Evolutionary conservation across 1,140 invertebrate genomes (phyloP).

Genomic region (Drosophila subpulchrella): DNA sequence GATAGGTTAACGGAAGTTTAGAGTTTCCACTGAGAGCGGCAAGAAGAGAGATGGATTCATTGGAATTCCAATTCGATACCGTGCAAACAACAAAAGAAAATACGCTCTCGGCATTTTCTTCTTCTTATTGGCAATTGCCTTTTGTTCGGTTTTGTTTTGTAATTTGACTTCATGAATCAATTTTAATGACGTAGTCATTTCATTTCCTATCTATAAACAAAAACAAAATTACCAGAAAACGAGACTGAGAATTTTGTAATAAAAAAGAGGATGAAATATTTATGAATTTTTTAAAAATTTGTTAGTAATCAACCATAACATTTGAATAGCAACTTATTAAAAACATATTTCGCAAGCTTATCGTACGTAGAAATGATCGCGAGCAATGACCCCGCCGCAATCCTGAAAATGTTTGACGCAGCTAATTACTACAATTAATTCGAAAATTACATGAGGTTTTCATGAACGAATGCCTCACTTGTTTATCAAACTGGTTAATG

Average conservation of each 20-base stretch:
- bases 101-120: conserved; percentile 19
- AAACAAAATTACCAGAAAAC: not conserved
- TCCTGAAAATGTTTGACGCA: not conserved
- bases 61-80: conserved; percentile 75
- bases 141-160: conserved; percentile 47
- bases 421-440: not conserved
- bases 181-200: conserved; percentile 19
- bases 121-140: conserved; percentile 16
- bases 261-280: not conserved
- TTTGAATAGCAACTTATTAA: too few species aligned
- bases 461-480: not conserved
- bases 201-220: not conserved
- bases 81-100: conserved; percentile 64
- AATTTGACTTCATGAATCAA: conserved; percentile 46
- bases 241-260: not conserved
- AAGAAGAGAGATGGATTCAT: conserved; percentile 48
- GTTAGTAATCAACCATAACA: not conserved
- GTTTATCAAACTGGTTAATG: not conserved
- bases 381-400: too few species aligned
- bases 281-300: not conserved
- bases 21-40: conserved; percentile 36
- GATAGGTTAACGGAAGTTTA: conserved; percentile 4
- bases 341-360: too few species aligned
- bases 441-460: not conserved
- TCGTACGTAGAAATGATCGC: too few species aligned